These are phyloP conservation scores for Dicaeum eximium DNA, from an alignment of 2,113 vertebrate species.

Conservation along the genomic window DNA sequence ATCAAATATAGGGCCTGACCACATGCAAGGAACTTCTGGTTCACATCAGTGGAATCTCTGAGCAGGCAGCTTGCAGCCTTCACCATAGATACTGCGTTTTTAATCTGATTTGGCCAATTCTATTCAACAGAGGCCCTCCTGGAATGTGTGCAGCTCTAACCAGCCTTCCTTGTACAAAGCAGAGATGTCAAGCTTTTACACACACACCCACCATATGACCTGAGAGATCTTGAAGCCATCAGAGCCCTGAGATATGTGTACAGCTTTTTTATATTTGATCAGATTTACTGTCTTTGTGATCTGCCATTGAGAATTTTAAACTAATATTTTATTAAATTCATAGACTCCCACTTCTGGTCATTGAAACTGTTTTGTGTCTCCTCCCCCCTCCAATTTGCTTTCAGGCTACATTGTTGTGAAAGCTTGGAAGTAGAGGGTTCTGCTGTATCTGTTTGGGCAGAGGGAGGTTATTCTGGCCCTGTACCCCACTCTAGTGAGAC, in stretches of 20 bases:
- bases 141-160: neutral
- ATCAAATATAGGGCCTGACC: constrained; percentile 55
- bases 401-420: neutral
- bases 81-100: constrained; percentile 26
- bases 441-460: neutral
- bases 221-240: neutral
- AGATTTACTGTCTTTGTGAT: neutral
- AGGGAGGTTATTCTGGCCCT: neutral
- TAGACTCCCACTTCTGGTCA: neutral
- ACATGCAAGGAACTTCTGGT: constrained; percentile 53
- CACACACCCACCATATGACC: neutral
- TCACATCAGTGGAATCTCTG: constrained; percentile 43
- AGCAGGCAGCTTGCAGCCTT: constrained; percentile 21
- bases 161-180: neutral
- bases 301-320: neutral
- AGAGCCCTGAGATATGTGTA: neutral
- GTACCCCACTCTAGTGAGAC: neutral
- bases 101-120: constrained; percentile 62
- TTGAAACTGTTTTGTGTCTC: neutral
- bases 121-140: constrained; percentile 25
- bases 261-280: neutral
- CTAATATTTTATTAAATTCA: neutral
- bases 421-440: neutral
- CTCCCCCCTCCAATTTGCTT: neutral
- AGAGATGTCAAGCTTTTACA: neutral